A percentile compares a stretch with the other conserved stretches of the same genome.
These are phyloP conservation scores for Willowsia nigromaculata DNA, from an alignment of 2,888 invertebrate genomes.

Conservation along the genomic window DNA sequence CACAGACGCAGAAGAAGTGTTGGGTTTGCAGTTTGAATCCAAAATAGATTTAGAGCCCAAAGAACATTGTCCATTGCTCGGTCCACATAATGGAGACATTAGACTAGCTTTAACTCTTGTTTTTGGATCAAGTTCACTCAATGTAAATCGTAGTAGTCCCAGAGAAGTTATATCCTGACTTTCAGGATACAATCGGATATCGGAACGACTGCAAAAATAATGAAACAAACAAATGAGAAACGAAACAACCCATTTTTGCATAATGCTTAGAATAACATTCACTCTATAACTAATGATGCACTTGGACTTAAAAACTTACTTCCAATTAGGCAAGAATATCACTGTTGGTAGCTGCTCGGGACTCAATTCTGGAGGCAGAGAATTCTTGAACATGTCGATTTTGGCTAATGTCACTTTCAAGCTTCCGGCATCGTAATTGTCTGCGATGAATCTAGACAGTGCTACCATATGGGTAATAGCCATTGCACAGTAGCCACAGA, in stretches of 20 bases:
- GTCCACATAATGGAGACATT: constrained; percentile 71
- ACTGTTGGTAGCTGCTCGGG: constrained; percentile 76
- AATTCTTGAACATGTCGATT: constrained; percentile 76
- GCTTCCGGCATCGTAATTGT: constrained; percentile 61
- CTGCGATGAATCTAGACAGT: constrained; percentile 73
- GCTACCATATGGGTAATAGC: constrained; percentile 74
- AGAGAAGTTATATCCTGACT: constrained; percentile 71
- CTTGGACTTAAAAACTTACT: too few species aligned
- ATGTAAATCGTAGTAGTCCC: constrained; percentile 74
- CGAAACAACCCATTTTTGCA: too few species aligned
- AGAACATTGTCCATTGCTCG: constrained; percentile 24
- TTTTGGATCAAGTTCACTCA: constrained; percentile 76
- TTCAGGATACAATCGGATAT: constrained; percentile 73
- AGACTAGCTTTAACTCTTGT: constrained; percentile 74
- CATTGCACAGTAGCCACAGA: constrained; percentile 77
- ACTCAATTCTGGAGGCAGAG: constrained; percentile 73
- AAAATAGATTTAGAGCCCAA: not conserved
- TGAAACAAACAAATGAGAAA: not conserved
- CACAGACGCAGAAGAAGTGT: not conserved
- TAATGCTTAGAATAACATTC: too few species aligned
- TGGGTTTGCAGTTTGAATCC: not conserved
- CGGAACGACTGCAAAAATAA: constrained; percentile 69
- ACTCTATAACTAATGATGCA: too few species aligned
- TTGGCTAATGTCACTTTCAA: constrained; percentile 72
- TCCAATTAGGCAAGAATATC: constrained; percentile 74